These are phyloP conservation scores for Solenopsis invicta DNA, from an alignment of 1,140 invertebrate species.

Conservation along the genomic window DNA sequence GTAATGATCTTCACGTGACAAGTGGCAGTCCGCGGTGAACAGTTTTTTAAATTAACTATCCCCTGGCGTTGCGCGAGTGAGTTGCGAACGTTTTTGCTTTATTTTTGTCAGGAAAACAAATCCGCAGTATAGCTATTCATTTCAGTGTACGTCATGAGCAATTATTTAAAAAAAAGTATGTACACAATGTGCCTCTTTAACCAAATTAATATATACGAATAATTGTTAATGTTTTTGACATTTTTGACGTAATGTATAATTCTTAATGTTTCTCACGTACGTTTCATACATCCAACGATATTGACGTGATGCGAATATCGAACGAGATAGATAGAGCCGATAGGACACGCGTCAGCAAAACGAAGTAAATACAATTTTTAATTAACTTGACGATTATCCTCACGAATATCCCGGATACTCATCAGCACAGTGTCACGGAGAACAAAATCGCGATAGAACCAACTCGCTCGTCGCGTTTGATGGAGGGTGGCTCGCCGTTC, in stretches of 20 bases:
- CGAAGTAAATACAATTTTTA: constrained; percentile 28
- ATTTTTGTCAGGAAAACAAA: constrained; percentile 11
- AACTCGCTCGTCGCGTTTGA: background rate
- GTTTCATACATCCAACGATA: background rate
- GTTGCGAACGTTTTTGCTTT: constrained; percentile 7
- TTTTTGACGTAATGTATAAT: no score
- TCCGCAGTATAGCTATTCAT: background rate
- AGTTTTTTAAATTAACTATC: constrained; percentile 66
- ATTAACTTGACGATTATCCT: constrained; percentile 15
- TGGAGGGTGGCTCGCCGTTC: background rate
- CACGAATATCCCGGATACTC: background rate
- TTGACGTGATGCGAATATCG: background rate
- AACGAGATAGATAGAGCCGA: background rate
- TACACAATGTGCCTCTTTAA: background rate
- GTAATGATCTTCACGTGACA: constrained; percentile 28
- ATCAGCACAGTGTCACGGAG: background rate
- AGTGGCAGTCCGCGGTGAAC: background rate
- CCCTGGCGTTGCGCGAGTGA: constrained; percentile 24
- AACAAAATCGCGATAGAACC: constrained; percentile 6
- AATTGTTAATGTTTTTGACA: background rate
- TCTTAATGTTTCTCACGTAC: background rate
- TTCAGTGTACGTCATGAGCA: background rate
- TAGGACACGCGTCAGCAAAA: background rate
- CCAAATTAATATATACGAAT: background rate
- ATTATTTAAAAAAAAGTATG: background rate